Evolutionary conservation across 2,888 invertebrate genomes (phyloP).

Genomic region (Yponomeuta sedellus): DNA sequence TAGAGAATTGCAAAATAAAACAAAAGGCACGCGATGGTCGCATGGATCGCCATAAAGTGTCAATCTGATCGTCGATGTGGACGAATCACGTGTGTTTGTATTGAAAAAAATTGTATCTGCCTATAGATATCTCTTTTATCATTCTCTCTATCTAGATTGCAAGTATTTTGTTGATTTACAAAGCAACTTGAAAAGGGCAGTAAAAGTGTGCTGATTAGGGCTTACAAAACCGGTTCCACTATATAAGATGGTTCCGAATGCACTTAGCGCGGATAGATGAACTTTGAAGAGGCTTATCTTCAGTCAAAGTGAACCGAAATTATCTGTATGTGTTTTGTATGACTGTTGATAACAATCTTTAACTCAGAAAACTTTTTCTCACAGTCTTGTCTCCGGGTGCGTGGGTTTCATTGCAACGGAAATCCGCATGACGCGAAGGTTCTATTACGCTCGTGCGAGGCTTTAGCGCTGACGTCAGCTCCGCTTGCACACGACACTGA

Average conservation of each 20-base stretch:
- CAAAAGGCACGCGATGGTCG: conserved; percentile 31
- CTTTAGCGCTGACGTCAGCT: conserved; percentile 56
- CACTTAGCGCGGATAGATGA: too few species aligned
- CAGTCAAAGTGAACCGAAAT: too few species aligned
- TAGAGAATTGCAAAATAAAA: conserved; percentile 41
- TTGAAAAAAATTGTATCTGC: neutral
- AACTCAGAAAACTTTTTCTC: too few species aligned
- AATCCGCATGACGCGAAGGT: conserved; percentile 10
- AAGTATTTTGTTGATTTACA: too few species aligned
- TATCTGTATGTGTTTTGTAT: too few species aligned
- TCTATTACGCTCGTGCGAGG: conserved; percentile 33
- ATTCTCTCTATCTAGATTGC: too few species aligned
- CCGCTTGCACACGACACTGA: conserved; percentile 66
- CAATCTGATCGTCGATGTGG: conserved; percentile 53
- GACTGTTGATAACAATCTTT: too few species aligned
- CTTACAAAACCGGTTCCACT: too few species aligned
- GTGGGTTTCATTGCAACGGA: conserved; percentile 7
- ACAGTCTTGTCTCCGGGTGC: neutral
- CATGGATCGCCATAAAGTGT: conserved; percentile 37
- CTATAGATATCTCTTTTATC: neutral
- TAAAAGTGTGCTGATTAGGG: too few species aligned
- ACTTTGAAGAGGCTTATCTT: too few species aligned
- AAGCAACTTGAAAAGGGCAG: too few species aligned
- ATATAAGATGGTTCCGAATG: too few species aligned
- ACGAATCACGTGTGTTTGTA: conserved; percentile 9